Percentiles rank a stretch among this genome's conserved stretches.
Conservation (phyloP, 2,797 vertebrate genomes). For the Meriones psammophilus region DNA sequence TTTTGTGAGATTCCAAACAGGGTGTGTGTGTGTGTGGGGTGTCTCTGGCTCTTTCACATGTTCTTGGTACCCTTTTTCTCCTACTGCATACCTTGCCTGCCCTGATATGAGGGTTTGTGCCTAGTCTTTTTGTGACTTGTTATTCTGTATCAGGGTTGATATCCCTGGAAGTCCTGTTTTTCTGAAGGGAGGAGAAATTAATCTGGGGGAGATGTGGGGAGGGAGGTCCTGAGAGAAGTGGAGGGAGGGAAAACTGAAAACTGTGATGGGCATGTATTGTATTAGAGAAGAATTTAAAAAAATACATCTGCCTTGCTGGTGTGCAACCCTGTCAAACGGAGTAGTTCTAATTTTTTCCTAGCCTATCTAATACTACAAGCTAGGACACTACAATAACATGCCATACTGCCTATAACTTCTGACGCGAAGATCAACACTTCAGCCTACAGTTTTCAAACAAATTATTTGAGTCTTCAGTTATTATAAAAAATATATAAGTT, state of each 20-base stretch:
- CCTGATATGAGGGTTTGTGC: neutral
- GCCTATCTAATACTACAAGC: neutral
- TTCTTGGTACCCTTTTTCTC: neutral
- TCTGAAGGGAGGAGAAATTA: neutral
- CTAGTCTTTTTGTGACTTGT: neutral
- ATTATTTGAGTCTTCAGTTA: slow-evolving; percentile 40
- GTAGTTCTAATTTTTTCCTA: slow-evolving; percentile 47
- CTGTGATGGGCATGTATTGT: neutral
- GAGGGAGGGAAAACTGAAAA: neutral
- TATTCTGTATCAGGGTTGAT: neutral
- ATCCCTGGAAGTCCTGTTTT: neutral
- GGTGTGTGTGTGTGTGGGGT: too few species aligned
- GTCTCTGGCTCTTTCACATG: neutral
- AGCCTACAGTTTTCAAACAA: neutral
- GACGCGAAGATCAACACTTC: slow-evolving; percentile 41
- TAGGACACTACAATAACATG: neutral
- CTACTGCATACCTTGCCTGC: neutral
- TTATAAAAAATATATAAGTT: slow-evolving; percentile 40
- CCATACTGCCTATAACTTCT: neutral
- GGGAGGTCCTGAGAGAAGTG: neutral
- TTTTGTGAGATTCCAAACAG: neutral
- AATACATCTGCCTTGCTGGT: neutral
- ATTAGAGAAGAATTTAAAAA: neutral
- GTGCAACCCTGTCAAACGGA: slow-evolving; percentile 18
- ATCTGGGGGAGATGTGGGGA: neutral